Percentiles rank a stretch among this genome's conserved stretches.
These are phyloP conservation scores for Tenthredo notha DNA, from an alignment of 2,888 invertebrate species.

Conservation along the genomic window DNA sequence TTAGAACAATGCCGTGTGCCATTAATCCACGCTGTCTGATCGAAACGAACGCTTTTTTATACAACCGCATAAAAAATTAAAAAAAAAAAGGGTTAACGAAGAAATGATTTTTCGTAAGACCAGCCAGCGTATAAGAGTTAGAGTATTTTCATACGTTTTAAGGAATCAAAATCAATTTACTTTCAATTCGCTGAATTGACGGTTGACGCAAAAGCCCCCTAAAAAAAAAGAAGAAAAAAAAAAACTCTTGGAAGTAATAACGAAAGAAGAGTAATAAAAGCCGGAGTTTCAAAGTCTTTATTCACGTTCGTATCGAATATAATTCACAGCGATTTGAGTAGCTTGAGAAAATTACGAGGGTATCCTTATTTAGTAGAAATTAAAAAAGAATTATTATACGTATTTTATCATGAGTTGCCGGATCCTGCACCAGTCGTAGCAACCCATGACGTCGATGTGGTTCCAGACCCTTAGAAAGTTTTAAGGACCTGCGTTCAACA, in stretches of 20 bases:
- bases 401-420: not conserved
- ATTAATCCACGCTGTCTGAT: not conserved
- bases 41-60: not conserved
- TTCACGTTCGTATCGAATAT: not conserved
- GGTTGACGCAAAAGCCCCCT: not conserved
- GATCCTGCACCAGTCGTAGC: not conserved
- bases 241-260: not conserved
- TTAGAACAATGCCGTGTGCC: not conserved
- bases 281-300: not conserved
- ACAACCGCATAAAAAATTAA: not conserved
- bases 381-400: not conserved
- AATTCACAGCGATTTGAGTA: not conserved
- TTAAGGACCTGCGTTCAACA: conserved; percentile 28
- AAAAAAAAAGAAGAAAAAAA: no score
- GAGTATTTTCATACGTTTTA: not conserved
- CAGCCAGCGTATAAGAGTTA: not conserved
- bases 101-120: not conserved
- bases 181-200: not conserved
- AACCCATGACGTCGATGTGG: not conserved
- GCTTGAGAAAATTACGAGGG: not conserved
- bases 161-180: not conserved
- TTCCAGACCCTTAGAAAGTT: conserved; percentile 34
- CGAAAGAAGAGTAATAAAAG: not conserved
- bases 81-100: not conserved
- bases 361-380: not conserved